A percentile compares a stretch with the other conserved stretches of the same genome.
Conservation (phyloP, 2,888 invertebrate species). For the Xestobium rufovillosum region DNA sequence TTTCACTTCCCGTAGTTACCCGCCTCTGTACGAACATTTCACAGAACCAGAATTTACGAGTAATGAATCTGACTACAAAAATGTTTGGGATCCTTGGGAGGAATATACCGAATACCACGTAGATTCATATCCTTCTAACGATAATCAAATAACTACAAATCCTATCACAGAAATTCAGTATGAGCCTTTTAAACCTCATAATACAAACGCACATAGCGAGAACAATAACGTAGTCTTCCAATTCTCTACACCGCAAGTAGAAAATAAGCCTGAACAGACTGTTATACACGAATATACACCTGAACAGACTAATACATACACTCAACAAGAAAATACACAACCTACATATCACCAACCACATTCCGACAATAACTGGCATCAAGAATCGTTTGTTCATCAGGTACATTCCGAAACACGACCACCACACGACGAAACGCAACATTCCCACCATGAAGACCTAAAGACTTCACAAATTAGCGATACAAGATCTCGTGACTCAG, state of each 20-base stretch:
- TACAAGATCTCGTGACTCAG: background rate
- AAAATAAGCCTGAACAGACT: background rate
- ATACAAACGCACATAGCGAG: conserved; percentile 34
- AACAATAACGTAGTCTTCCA: too few relatives aligned
- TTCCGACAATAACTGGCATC: background rate
- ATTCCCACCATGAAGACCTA: background rate
- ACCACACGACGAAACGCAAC: too few relatives aligned
- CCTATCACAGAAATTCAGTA: conserved; percentile 7
- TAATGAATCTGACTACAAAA: conserved; percentile 29
- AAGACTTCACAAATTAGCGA: background rate
- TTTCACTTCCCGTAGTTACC: conserved; percentile 15
- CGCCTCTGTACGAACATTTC: conserved; percentile 8
- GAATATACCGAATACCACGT: conserved; percentile 43
- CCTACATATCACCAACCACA: background rate
- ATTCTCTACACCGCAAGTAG: too few relatives aligned
- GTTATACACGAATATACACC: background rate
- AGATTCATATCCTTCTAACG: background rate
- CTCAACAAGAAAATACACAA: background rate
- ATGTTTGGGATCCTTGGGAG: conserved; percentile 68
- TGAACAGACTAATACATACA: background rate
- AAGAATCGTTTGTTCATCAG: background rate
- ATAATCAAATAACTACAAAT: background rate
- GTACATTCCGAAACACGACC: background rate
- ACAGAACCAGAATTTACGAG: conserved; percentile 5
- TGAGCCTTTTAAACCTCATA: conserved; percentile 36